A percentile compares a stretch with the other conserved stretches of the same genome.
Conservation (phyloP, 2,113 vertebrate species). For the Axis porcinus region DNA sequence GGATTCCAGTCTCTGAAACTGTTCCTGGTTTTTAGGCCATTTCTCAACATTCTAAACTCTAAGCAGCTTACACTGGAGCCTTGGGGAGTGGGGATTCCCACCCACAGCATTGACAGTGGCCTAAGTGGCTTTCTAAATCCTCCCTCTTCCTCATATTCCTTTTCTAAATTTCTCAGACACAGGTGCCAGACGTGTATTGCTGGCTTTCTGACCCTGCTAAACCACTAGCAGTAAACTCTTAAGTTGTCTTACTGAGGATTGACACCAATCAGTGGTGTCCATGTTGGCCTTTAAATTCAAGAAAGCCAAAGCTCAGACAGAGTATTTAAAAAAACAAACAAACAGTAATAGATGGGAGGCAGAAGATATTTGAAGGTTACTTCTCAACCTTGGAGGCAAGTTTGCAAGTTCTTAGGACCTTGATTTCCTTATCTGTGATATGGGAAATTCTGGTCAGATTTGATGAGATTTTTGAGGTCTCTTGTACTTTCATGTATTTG, state of each 20-base stretch:
- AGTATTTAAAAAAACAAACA: not conserved
- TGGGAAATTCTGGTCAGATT: not conserved
- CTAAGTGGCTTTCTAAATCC: not conserved
- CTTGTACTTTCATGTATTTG: not conserved
- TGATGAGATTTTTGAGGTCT: not conserved
- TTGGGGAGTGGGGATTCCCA: not conserved
- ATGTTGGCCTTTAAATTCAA: not conserved
- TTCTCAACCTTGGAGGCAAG: not conserved
- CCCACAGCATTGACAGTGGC: fast-evolving
- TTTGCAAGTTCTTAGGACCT: not conserved
- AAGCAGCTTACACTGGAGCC: not conserved
- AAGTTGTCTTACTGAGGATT: not conserved
- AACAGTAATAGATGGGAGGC: not conserved
- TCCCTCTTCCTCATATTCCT: not conserved
- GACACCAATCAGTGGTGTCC: not conserved
- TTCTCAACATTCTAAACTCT: not conserved
- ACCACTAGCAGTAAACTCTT: not conserved
- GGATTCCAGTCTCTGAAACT: not conserved
- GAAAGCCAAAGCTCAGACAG: not conserved
- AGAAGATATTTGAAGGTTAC: not conserved
- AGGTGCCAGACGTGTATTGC: not conserved
- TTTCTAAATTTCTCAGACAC: not conserved
- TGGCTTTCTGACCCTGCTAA: not conserved
- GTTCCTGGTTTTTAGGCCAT: not conserved
- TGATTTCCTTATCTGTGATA: not conserved